phyloP scores from a whole-genome alignment of 2,797 vertebrate genomes.

The Dromococcyx pavoninus region DNA sequence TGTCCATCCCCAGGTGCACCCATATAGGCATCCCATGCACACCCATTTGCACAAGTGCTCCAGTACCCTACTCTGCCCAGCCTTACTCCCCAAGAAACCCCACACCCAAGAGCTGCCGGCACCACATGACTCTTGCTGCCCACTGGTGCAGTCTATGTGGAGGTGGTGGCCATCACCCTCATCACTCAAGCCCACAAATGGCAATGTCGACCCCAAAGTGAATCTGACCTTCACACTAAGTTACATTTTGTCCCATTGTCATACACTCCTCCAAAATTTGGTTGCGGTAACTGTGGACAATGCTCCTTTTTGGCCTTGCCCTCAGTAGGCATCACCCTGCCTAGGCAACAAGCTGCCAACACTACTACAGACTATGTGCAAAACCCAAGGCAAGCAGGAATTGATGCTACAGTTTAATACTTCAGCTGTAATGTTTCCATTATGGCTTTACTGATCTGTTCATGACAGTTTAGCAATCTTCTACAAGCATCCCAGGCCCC shows the following conservation, averaged over 20 bases:
- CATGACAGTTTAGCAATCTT: rapidly evolving
- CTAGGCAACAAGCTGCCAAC: rapidly evolving
- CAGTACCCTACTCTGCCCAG: background rate
- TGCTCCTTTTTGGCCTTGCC: background rate
- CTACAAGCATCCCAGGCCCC: rapidly evolving
- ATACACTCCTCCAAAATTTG: rapidly evolving
- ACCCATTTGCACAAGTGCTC: rapidly evolving
- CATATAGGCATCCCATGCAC: rapidly evolving
- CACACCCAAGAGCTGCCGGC: rapidly evolving
- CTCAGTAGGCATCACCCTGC: background rate
- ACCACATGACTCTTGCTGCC: rapidly evolving
- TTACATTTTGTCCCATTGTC: rapidly evolving
- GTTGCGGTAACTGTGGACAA: rapidly evolving
- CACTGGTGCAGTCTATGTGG: rapidly evolving
- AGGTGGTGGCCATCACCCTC: rapidly evolving
- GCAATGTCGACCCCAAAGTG: rapidly evolving
- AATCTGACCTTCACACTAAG: rapidly evolving
- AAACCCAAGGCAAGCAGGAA: background rate
- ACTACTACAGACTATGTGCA: rapidly evolving
- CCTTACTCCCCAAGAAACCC: background rate
- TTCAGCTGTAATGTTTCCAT: background rate
- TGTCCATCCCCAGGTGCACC: background rate
- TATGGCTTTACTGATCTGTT: background rate
- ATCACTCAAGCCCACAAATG: rapidly evolving
- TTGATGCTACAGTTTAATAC: background rate